phyloP scores from a whole-genome alignment of 2,797 vertebrate genomes.

The Falco berigora region DNA sequence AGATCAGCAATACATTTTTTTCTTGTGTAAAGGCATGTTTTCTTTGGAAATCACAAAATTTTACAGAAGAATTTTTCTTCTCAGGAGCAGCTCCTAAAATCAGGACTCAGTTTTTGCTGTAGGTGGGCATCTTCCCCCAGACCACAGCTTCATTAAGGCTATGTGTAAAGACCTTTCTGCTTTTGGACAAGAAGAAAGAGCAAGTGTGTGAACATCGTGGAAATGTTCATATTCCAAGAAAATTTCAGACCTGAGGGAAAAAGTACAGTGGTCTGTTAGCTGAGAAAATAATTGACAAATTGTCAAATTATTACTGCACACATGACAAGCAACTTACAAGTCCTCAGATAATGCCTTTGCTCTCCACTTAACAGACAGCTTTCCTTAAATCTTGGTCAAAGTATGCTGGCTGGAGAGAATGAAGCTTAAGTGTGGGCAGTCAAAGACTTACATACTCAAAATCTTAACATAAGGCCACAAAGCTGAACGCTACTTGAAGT shows the following conservation, averaged over 20 bases:
- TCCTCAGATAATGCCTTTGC: not conserved
- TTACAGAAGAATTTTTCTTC: not conserved
- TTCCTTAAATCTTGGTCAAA: not conserved
- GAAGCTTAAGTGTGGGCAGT: not conserved
- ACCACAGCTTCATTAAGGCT: not conserved
- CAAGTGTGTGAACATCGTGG: not conserved
- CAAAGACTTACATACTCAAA: not conserved
- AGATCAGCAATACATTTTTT: not conserved
- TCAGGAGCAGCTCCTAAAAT: not conserved
- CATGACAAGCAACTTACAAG: not conserved
- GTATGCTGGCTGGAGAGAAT: not conserved
- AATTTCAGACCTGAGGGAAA: not conserved
- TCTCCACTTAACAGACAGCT: not conserved
- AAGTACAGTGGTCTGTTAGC: not conserved
- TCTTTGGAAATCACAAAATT: not conserved
- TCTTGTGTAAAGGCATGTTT: not conserved
- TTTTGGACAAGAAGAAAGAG: not conserved
- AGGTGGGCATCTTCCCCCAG: not conserved
- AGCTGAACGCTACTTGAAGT: not conserved
- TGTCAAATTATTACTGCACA: not conserved
- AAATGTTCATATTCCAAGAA: not conserved
- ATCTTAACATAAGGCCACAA: not conserved
- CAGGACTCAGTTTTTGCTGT: not conserved
- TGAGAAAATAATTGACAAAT: not conserved
- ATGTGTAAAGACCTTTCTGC: not conserved